phyloP scores from a whole-genome alignment of 2,888 invertebrate genomes.

The Ormyrus labotus region DNA sequence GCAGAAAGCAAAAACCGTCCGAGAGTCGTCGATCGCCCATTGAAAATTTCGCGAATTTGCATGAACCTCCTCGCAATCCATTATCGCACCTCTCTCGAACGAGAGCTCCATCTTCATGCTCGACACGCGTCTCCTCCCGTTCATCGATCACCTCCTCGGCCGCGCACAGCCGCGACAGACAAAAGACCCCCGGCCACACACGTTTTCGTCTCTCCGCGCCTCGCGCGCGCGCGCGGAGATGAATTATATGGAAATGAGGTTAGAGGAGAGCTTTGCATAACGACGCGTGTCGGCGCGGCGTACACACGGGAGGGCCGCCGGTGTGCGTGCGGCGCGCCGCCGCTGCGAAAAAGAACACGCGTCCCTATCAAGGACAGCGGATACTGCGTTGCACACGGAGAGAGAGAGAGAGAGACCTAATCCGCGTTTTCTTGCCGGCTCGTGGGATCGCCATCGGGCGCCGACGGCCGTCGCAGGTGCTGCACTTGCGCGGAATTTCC shows the following conservation, averaged over 20 bases:
- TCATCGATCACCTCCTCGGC: background rate
- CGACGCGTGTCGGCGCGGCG: constrained; percentile 10
- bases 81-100: no score
- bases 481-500: background rate
- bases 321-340: background rate
- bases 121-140: background rate
- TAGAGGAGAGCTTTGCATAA: constrained; percentile 17
- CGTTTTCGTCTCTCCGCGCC: no score
- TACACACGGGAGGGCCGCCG: background rate
- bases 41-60: no score
- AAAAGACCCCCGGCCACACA: no score
- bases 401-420: constrained; percentile 39
- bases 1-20: no score
- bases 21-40: no score
- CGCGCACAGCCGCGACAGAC: background rate
- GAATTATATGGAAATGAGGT: constrained; percentile 29
- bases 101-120: background rate
- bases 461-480: no score
- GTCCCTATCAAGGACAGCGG: constrained; percentile 48
- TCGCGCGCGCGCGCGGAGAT: background rate
- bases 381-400: constrained; percentile 27
- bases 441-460: constrained; percentile 29
- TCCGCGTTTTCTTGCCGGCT: constrained; percentile 1
- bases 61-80: no score
- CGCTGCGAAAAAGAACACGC: background rate